Conservation (phyloP, 2,113 vertebrate species). For the Athene noctua region DNA sequence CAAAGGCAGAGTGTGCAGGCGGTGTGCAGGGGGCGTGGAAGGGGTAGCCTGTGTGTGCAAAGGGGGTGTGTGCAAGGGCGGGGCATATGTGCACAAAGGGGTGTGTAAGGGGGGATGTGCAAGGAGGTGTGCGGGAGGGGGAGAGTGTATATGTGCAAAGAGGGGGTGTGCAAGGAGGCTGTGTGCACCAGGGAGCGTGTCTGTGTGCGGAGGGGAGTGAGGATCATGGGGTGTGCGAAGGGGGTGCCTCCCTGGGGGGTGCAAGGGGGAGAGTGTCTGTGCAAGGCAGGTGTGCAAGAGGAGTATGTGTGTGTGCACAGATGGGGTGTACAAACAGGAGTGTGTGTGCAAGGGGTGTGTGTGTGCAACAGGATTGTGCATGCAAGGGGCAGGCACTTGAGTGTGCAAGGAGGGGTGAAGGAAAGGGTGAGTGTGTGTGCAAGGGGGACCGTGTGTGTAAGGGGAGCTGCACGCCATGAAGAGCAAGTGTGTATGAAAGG, state of each 20-base stretch:
- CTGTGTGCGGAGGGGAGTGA: too few relatives aligned
- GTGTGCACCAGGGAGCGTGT: too few relatives aligned
- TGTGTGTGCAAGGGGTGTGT: too few relatives aligned
- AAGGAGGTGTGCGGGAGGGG: not conserved
- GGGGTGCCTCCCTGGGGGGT: not conserved
- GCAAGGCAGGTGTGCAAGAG: too few relatives aligned
- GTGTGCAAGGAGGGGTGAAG: not conserved
- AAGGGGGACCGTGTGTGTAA: not conserved
- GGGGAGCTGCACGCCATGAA: too few relatives aligned
- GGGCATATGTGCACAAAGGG: not conserved
- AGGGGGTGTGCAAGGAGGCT: too few relatives aligned
- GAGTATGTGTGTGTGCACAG: too few relatives aligned
- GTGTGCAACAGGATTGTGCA: not conserved
- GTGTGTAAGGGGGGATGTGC: not conserved
- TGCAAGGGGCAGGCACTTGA: not conserved
- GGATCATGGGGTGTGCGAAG: too few relatives aligned
- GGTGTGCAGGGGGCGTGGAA: not conserved
- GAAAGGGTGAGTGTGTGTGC: not conserved
- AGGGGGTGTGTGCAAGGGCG: not conserved
- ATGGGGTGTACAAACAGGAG: too few relatives aligned
- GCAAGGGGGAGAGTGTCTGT: too few relatives aligned
- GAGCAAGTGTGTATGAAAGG: too few relatives aligned
- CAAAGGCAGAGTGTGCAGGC: not conserved
- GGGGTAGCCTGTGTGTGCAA: not conserved
- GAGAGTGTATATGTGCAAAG: not conserved